A percentile compares a stretch with the other conserved stretches of the same genome.
These are phyloP conservation scores for Sus scrofa DNA, from an alignment of 2,113 vertebrate genomes.

Conservation along the genomic window DNA sequence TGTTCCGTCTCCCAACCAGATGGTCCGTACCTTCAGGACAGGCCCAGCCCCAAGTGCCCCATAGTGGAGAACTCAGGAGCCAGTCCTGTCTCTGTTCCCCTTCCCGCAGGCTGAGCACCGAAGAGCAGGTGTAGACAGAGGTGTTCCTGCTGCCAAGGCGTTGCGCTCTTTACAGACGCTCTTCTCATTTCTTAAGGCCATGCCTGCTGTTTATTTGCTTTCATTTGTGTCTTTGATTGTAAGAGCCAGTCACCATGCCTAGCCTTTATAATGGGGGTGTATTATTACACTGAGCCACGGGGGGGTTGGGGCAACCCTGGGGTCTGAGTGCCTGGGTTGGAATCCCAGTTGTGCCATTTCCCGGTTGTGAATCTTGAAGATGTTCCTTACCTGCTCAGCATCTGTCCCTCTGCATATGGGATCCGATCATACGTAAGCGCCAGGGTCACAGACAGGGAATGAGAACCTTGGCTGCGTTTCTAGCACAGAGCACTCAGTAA, in stretches of 20 bases:
- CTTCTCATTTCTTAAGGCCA: neutral
- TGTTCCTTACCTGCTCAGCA: neutral
- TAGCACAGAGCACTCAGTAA: neutral
- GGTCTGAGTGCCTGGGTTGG: neutral
- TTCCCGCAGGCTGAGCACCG: neutral
- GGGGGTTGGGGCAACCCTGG: neutral
- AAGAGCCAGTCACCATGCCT: neutral
- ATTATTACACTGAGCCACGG: fast-evolving
- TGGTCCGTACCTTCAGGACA: neutral
- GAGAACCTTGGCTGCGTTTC: neutral
- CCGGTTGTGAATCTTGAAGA: neutral
- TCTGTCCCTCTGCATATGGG: fast-evolving
- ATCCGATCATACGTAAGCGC: too few relatives aligned
- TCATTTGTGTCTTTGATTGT: neutral
- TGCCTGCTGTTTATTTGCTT: neutral
- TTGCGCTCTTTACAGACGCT: too few relatives aligned
- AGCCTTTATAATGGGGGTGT: fast-evolving
- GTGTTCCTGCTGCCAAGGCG: too few relatives aligned
- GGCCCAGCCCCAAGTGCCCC: neutral
- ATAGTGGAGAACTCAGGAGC: neutral
- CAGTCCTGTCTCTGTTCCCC: too few relatives aligned
- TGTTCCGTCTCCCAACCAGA: neutral
- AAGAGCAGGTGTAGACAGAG: neutral
- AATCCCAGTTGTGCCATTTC: neutral
- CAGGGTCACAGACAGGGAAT: neutral